Base-by-base conservation (phyloP, 2,797 vertebrate genomes). In the Galaxias olidus region DNA sequence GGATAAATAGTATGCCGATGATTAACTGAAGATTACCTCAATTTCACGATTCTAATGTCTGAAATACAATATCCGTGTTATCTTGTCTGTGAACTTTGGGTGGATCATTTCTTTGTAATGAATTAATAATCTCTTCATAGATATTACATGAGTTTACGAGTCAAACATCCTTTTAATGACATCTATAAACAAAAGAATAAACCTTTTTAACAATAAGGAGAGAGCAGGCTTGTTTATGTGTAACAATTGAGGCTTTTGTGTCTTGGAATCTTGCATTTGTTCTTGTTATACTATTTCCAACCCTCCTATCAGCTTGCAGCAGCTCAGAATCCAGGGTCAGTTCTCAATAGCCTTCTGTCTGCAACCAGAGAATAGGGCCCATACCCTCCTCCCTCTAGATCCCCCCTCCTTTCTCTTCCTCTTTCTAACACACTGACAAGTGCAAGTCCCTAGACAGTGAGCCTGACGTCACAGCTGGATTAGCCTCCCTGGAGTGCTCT, bases 341-440 rank as follows among this genome's bases (percentile, higher is more conserved):
- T 68, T 64, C 75, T 93, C 84, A 93, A 91, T 90, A 74, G 87
- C 59, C 76, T 79, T 89, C 88, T 91, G 87, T 92, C 68, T 88
- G 77, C 15, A 64, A 66, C 78, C 80, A 81, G 79, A 87, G 82
- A 90, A 89, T 66, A 71, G 86, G 63, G 71, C 78, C 85, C 77
- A 79, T 85, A 69, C 78, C 76, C 71, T 61, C 7, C 4, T 30
- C 44, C 61, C 49, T 6, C 55, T 70, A 57, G 67, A 61, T 52
- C 61, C 54, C 51, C 20, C 63, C 40, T 42, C 50, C 64, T 19
- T 68, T 53, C 51, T 60, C 46, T 59, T 68, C 56, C 55, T 52
- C 64, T 41, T 40, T 20, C 59, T 61, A 19, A 41, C 30, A 86
- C 70, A 18, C 61, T 84, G 79, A 78, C 79, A 81, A 86, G 71